Evolutionary conservation across 30 jellyfish, hydroid and myxozoan species (phyloP), one percentile per base, ranked within the genome.

Genomic region (Hydractinia symbiolongicarpus): DNA sequence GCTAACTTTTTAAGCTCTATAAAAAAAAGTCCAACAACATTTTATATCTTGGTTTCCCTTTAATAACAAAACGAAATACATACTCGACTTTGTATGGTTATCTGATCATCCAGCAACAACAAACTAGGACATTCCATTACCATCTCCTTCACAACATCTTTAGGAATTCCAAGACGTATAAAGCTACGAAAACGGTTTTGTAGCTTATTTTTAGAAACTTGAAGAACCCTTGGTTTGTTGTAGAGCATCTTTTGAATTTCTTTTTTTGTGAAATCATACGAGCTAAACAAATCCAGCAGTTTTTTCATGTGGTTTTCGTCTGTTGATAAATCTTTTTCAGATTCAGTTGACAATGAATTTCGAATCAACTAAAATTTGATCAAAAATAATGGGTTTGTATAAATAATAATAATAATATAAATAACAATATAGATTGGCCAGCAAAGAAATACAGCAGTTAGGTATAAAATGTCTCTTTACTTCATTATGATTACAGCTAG

Each of bases 61-160:
- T 30, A 30, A 30, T 30, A 30, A 30, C 69, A 58, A 64, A 64
- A 64, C 40, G 6, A 64, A 7, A 71, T 20, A 76, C 77, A 14
- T 21, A 79, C 82, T 54, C 79, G 72, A 19, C 56, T 79, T 49
- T 60, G 87, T 30, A 79, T 9, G 11, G 83, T 19, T 7, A 54
- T 51, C 44, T 79, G 84, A 10, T 9, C 15, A 14, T 79, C 81
- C 10, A 79, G 55, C 5, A 19, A 58, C 7, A 79, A 50, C 4
- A 79, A 11, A 9, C 81, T 30, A 5, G 87, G 87, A 53, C 87
- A 79, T 79, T 79, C 67, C 9, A 79, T 15, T 20, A 79, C 67
- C 85, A 79, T 79, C 67, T 79, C 73, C 69, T 50, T 61, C 10
- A 79, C 57, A 61, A 58, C 57, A 79, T 79, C 87, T 7, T 61